Evolutionary conservation across 2,888 invertebrate species (phyloP).

Genomic region (Spatulosminthurus flaviceps): DNA sequence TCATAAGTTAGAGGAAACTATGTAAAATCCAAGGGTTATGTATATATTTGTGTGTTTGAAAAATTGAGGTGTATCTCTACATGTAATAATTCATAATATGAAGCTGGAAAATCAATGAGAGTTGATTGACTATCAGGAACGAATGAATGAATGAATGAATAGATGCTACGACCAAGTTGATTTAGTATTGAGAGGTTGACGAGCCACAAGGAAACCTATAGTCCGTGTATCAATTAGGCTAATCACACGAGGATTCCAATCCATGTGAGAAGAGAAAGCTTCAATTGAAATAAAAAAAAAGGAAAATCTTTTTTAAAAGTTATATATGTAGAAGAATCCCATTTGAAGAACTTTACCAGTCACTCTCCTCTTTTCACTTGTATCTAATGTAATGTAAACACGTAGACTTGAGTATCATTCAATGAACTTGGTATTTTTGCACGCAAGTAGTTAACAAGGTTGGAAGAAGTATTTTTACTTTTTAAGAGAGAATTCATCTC

Average conservation of each 20-base stretch:
- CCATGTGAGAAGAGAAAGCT: conserved; percentile 32
- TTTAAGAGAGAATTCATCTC: too few species aligned
- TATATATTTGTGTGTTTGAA: too few species aligned
- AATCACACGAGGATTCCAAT: conserved; percentile 11
- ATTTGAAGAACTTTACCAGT: background rate
- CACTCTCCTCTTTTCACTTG: background rate
- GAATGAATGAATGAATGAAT: background rate
- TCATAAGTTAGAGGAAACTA: background rate
- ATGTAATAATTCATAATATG: background rate
- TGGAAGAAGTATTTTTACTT: background rate
- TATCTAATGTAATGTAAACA: background rate
- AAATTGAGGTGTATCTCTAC: too few species aligned
- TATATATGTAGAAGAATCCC: conserved; percentile 12
- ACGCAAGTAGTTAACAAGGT: background rate
- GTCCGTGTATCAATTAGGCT: background rate
- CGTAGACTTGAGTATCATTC: background rate
- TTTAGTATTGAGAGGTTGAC: background rate
- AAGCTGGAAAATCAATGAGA: background rate
- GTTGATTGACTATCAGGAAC: background rate
- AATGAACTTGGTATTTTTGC: background rate
- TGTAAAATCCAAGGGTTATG: too few species aligned
- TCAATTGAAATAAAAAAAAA: conserved; percentile 34
- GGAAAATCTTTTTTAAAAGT: conserved; percentile 2
- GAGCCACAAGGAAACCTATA: background rate
- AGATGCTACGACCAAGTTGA: background rate